Conservation (phyloP, 2,113 vertebrate species). For the Amphiprion percula region DNA sequence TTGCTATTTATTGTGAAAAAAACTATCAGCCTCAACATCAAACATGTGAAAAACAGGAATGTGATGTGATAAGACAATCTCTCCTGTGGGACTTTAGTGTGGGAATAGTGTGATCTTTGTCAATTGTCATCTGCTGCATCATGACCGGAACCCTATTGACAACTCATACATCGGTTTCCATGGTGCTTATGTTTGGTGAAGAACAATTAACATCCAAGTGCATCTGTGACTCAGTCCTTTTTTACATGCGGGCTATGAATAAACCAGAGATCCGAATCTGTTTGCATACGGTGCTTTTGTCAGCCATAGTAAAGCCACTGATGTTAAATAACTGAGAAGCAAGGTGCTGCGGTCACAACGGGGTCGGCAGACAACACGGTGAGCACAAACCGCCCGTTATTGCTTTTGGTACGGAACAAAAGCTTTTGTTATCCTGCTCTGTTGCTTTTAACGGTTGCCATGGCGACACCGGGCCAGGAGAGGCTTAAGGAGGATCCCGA, state of each 20-base stretch:
- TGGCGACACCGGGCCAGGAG: slow-evolving; percentile 58
- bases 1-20: slow-evolving; percentile 42
- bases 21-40: slow-evolving; percentile 49
- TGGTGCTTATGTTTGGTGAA: slow-evolving; percentile 10
- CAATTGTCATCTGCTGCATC: slow-evolving; percentile 23
- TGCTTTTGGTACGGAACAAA: slow-evolving; percentile 65
- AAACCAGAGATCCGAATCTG: slow-evolving; percentile 23
- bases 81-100: slow-evolving; percentile 46
- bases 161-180: slow-evolving; percentile 26
- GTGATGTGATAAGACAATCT: slow-evolving; percentile 11
- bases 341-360: slow-evolving; percentile 37
- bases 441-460: slow-evolving; percentile 72
- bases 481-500: slow-evolving; percentile 63
- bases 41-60: slow-evolving; percentile 48
- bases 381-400: slow-evolving; percentile 51
- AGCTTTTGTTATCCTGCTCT: slow-evolving; percentile 66
- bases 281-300: not conserved
- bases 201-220: slow-evolving; percentile 35
- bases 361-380: slow-evolving; percentile 54
- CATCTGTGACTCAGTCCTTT: slow-evolving; percentile 30
- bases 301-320: not conserved
- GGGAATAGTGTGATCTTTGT: slow-evolving; percentile 66
- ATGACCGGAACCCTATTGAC: slow-evolving; percentile 32
- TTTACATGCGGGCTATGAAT: slow-evolving; percentile 34
- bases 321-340: slow-evolving; percentile 36